Base-by-base conservation (phyloP, 2,888 invertebrate genomes). In the Eulithis prunata region DNA sequence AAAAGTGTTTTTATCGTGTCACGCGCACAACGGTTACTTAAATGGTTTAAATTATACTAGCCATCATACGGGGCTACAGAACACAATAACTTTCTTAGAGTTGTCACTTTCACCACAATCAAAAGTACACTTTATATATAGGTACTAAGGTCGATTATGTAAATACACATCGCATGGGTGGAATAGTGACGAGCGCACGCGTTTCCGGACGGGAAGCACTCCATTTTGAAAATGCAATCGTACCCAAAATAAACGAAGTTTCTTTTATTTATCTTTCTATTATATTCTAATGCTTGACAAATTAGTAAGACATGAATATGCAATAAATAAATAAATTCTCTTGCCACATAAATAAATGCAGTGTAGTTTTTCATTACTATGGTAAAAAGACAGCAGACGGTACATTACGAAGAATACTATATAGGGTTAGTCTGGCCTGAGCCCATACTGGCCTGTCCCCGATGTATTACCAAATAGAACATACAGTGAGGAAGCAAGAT, bases 71-170 rank as follows among this genome's bases (percentile, higher is more conserved):
- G 72, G 72, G 70, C 66, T 68, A 77, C 74, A 71, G 72, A 75
- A 77, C 74, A 78, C 79, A 78, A 83, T 84, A 82, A 85, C 88
- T 90, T 90, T 90, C 88, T 86, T 88, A 75, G 75, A 76, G 74
- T 32, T 67, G 71, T 72, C 70, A 80, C 87, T 90, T 88, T 89
- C 87, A 79, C 85, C 78, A 67, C 69, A 73, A 54, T 61, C 57
- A 57, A 88, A 80, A 79, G 71, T 63, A 57, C 59, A 61, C 67
- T 68, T 63, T 71, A 78, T 58, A 0, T 7, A 41, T 14, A 3
- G 12, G 0, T 1, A 2, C 79, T 87, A 71, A 74, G 79, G 79
- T 70, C 58, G 38, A 55, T 57, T 53, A 67, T 72, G 75, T 11
- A 38, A 21, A n/a, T 36, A n/a, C 69, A 77, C 83, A 78, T 13